Conservation (phyloP, 1,140 invertebrate species). For the Lordiphosa clarofinis region DNA sequence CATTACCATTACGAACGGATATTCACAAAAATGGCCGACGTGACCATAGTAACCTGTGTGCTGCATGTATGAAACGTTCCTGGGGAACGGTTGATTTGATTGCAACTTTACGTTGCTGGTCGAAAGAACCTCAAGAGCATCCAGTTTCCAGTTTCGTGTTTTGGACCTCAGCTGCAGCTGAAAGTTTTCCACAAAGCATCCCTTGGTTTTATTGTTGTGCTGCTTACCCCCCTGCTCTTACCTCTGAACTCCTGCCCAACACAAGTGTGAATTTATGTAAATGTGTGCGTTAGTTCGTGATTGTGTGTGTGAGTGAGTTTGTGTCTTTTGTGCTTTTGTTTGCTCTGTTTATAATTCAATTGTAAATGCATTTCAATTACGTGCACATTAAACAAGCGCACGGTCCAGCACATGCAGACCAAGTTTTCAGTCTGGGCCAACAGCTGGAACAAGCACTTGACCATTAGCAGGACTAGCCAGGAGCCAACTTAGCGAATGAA, state of each 20-base stretch:
- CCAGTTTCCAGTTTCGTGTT: conserved; percentile 28
- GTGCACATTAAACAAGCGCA: conserved; percentile 70
- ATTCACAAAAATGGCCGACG: conserved; percentile 60
- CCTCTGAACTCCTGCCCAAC: not conserved
- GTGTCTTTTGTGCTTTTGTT: conserved; percentile 52
- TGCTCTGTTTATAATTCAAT: conserved; percentile 78
- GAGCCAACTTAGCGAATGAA: conserved; percentile 50
- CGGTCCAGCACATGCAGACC: conserved; percentile 39
- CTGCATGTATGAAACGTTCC: conserved; percentile 29
- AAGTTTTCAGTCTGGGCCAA: conserved; percentile 50
- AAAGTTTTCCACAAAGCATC: conserved; percentile 66
- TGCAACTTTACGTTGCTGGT: conserved; percentile 42
- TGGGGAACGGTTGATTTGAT: conserved; percentile 73
- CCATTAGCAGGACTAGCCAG: conserved; percentile 27
- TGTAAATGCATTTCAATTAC: conserved; percentile 78
- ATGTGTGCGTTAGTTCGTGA: conserved; percentile 20
- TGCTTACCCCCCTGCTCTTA: conserved; percentile 1
- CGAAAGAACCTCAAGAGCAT: conserved; percentile 21
- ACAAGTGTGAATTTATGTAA: conserved; percentile 51
- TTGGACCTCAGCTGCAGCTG: conserved; percentile 56
- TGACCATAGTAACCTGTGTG: conserved; percentile 64
- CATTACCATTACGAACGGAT: conserved; percentile 26
- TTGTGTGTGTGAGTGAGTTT: conserved; percentile 14
- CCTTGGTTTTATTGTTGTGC: conserved; percentile 41
- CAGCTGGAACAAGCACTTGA: conserved; percentile 19